Conservation (phyloP, 2,113 vertebrate genomes). For the Lutjanus erythropterus region DNA sequence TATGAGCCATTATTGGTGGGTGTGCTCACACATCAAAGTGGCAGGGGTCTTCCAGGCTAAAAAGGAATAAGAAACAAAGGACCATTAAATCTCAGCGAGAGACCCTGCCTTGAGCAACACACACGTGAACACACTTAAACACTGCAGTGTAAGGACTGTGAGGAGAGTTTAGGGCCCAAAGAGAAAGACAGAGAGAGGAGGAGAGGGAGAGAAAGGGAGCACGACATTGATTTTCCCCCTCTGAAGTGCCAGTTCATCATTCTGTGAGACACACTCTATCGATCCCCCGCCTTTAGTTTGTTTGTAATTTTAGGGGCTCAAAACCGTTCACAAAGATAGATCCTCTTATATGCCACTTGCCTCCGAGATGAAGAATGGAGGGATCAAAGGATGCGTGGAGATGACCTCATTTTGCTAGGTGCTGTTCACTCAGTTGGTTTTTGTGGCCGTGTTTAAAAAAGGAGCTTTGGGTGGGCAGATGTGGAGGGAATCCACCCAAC, state of each 20-base stretch:
- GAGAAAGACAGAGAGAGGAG: constrained; percentile 40
- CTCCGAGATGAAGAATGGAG: constrained; percentile 71
- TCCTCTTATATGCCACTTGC: constrained; percentile 69
- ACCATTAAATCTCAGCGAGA: constrained; percentile 73
- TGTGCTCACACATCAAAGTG: constrained; percentile 80
- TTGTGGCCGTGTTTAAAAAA: constrained; percentile 27
- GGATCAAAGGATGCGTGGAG: constrained; percentile 73
- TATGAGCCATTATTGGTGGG: constrained; percentile 76
- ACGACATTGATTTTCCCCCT: constrained; percentile 83
- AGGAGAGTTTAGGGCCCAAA: constrained; percentile 54
- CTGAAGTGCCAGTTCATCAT: constrained; percentile 87
- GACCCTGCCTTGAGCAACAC: constrained; percentile 28
- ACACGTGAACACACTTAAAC: constrained; percentile 46
- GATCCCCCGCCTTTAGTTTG: constrained; percentile 85
- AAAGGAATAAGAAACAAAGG: constrained; percentile 76
- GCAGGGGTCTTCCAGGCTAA: constrained; percentile 77
- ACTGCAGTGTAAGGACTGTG: constrained; percentile 35
- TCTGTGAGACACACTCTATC: constrained; percentile 82
- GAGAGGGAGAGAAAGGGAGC: constrained; percentile 43
- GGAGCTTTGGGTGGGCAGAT: not conserved
- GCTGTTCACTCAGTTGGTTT: constrained; percentile 34
- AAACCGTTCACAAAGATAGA: constrained; percentile 81
- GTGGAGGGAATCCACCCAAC: not conserved
- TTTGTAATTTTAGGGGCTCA: constrained; percentile 86
- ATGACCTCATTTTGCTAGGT: constrained; percentile 74